Evolutionary conservation across 2,888 invertebrate genomes (phyloP), one percentile per base, ranked within the genome.

Genomic region (Agrypnus murinus): DNA sequence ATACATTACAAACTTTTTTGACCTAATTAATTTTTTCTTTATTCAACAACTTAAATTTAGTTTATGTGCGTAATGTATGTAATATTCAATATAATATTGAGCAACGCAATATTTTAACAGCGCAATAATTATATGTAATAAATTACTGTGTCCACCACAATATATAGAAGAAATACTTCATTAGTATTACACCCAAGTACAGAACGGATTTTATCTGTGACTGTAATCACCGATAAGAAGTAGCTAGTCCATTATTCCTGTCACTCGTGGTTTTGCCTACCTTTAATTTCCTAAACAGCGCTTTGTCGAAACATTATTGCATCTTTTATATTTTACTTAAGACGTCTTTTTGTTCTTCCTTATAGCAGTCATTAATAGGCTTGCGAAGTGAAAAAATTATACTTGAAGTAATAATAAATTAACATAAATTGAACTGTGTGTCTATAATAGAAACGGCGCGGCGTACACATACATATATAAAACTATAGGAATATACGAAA

Each of bases 371-470:
- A 25, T 25, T 50, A 25, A 36, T 36, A 36, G 36, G 8, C 8
- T 25, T 8, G n/a, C 8, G 36, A 10, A 36, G 36, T 36, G 2
- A 36, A 36, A 36, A 36, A 36, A 2, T 36, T 32, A 32, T 32
- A 32, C 36, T 12, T 10, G 40, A 55, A 32, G 55, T 43, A 65
- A 40, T 55, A 60, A 25, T 25, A 25, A 25, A 67, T 60, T 67
- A 66, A 10, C 65, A 66, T 67, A 67, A 50, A 60, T 67, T 53
- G 43, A 50, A 32, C 31, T 43, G 60, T 65, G 32, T 58, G 58
- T 58, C 25, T 25, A 25, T 25, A 25, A 25, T 25, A 25, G 19
- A 58, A 64, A 48, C 58, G 48, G 34, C 15, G 25, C n/a, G n/a
- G n/a, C n/a, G n/a, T n/a, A n/a, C n/a, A n/a, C n/a, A n/a, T n/a